Evolutionary conservation across 2,797 vertebrate genomes (phyloP).

Genomic region (Glyptemys insculpta): DNA sequence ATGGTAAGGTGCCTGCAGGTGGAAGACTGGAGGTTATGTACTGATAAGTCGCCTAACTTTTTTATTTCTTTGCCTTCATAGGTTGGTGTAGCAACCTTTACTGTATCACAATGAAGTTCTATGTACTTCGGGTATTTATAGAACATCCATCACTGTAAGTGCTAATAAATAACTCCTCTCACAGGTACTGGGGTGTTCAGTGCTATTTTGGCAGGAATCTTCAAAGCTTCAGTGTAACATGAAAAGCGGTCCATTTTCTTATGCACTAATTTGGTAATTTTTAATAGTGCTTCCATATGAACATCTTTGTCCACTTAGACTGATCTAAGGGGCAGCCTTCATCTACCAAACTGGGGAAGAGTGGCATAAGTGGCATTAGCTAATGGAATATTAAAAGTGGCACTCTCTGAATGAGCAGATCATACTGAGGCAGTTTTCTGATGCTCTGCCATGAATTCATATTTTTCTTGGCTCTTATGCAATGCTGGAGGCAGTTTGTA

Average conservation of each 20-base stretch:
- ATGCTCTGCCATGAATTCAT: background rate
- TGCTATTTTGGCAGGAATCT: background rate
- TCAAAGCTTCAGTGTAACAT: background rate
- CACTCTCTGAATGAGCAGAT: background rate
- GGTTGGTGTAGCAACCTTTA: background rate
- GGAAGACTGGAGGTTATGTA: background rate
- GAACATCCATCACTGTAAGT: background rate
- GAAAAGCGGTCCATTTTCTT: background rate
- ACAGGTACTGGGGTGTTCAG: background rate
- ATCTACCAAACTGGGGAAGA: background rate
- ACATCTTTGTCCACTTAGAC: background rate
- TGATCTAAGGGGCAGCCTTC: background rate
- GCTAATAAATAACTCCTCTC: background rate
- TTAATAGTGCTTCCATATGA: background rate
- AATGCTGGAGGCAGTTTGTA: background rate
- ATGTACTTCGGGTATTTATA: background rate
- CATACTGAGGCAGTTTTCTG: background rate
- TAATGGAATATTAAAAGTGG: fast-evolving
- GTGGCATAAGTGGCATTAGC: background rate
- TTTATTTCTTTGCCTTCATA: background rate
- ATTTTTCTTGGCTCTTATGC: background rate
- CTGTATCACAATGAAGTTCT: background rate
- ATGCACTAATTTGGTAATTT: background rate
- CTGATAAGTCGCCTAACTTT: background rate
- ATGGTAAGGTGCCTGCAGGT: background rate